Evolutionary conservation across 1,140 invertebrate genomes (phyloP), one percentile per base, ranked within the genome.

Genomic region (Diorhabda carinulata): DNA sequence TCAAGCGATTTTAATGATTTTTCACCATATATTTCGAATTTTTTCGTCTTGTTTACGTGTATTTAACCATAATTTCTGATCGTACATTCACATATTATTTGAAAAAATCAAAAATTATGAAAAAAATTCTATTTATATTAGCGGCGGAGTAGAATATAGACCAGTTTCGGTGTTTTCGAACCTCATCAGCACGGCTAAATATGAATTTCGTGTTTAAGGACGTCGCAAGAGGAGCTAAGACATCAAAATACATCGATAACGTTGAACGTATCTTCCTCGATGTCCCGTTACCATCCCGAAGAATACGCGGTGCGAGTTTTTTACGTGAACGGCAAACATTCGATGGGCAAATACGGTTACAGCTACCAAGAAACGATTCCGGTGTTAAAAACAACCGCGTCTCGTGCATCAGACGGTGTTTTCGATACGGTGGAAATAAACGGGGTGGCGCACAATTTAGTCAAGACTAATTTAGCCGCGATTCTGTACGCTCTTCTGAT

Each of bases 401-500:
- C 25, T 25, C 25, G 25, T 25, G 25, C 25, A 25, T 25, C 25
- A 25, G 25, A 25, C 8, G 57, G 62, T 42, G 44, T 76, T 10
- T 70, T 73, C 44, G 70, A 73, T 52, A 52, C 61, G n/a, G 45
- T 77, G 7, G 43, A 58, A 1, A 8, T 61, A 4, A 47, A 74
- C 64, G 68, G 68, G 2, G 40, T 64, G 63, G 40, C 40, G 9
- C 59, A 73, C 47, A 63, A 9, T 43, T 47, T 77, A n/a, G 59
- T 76, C 6, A 78, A 73, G 67, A 77, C 76, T 8, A 60, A 79
- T 9, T 61, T 72, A 4, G 61, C 73, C 2, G 72, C 83, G 42
- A 82, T 80, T 59, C 74, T 83, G 43, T 85, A 84, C 61, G 73
- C 78, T 1, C 74, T 10, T 0, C 43, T 85, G 2, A 81, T 82